Base-by-base conservation (phyloP, 1,140 invertebrate genomes). In the Drosophila tristis region DNA sequence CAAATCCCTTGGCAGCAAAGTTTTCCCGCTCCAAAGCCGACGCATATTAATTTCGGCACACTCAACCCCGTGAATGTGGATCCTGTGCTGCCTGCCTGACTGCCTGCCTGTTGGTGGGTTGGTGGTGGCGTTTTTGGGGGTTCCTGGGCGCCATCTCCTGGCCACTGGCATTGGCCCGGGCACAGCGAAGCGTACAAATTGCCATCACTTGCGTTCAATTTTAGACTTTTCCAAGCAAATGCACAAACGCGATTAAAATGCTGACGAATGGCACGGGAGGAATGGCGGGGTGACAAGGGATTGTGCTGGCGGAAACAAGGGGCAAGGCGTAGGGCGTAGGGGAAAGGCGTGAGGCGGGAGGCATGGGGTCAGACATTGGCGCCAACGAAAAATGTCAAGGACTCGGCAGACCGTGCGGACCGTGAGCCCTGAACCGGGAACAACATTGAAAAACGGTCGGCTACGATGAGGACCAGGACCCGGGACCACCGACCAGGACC, bases 151-250 rank as follows among this genome's bases (percentile, higher is more conserved):
- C 20, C 20, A 20, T 20, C 31, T 11, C 35, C 35, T 39, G 35
- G 49, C 16, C 5, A 15, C 8, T 5, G 15, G 45, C 35, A 29
- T 54, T 45, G 29, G 11, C 16, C 47, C 58, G 35, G 56, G 47
- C 64, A 61, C 59, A 86, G 56, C 82, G 84, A 87, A 87, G 82
- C 82, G 84, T 87, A 87, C 82, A 87, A 87, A 89, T 87, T 87
- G 78, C 82, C 82, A 87, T 87, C 84, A 87, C 78, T 87, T 87
- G 82, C 82, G 84, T 89, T 89, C 80, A 89, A 89, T 90, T 90
- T 89, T 89, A 89, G 84, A 89, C 85, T 89, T 89, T 89, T 89
- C 84, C 84, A 77, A 89, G 84, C 85, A 89, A 89, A 89, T 89
- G 80, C 85, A 89, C 80, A 89, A 87, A 90, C 85, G 84, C 84